Evolutionary conservation across 2,797 vertebrate species (phyloP), one percentile per base, ranked within the genome.

Genomic region (Sebastes matsubarae): DNA sequence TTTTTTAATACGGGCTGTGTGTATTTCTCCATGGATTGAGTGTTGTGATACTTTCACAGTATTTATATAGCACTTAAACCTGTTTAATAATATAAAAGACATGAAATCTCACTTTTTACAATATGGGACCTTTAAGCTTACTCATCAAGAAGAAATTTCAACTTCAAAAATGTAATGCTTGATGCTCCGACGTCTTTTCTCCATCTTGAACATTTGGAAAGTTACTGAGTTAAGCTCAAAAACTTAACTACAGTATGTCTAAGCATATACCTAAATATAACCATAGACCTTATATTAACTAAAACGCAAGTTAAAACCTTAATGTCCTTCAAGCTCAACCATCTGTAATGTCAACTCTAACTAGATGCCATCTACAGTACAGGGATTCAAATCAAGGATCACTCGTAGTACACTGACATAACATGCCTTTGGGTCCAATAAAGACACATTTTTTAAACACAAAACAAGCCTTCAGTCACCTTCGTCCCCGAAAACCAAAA

Each of bases 401-500:
- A 13, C 32, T 61, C 2, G 27, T 32, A n/a, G 70, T 61, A n/a
- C 54, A 60, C 8, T 75, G 59, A 67, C 74, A 68, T 60, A 66
- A 75, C 25, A 55, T 13, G 80, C 81, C 32, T 29, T 64, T 52
- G 80, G 83, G 79, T 70, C 65, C 55, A 66, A 86, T 77, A 74
- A 78, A 77, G 20, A 83, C 1, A 77, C 27, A 34, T 72, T 68
- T 75, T 78, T 81, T 9, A 71, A 67, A 67, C 69, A 27, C 13
- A 50, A 38, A 79, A 81, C 66, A 80, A 73, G 66, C 82, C 81
- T 57, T 68, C 11, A 71, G 75, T 86, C 68, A 77, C 81, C 79
- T 75, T 78, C 4, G 70, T 81, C 75, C 69, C 73, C 30, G 12
- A 52, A 65, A 74, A 78, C 10, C 57, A 20, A 58, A 67, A 71